Evolutionary conservation across 2,797 vertebrate genomes (phyloP).

Genomic region (Aphelocoma californica): DNA sequence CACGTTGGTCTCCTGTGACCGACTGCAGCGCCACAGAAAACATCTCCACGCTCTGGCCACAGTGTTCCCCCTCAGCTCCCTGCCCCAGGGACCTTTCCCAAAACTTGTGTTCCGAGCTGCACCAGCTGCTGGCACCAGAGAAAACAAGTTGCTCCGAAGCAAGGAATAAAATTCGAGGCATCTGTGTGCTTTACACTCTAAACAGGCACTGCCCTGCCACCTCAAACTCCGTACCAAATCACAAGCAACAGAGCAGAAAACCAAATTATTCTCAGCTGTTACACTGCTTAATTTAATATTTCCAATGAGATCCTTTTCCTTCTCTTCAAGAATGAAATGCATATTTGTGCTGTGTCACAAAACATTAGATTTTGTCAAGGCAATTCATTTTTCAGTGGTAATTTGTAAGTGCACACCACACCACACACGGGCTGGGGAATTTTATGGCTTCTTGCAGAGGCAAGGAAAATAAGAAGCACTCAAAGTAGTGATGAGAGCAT

Average conservation of each 20-base stretch:
- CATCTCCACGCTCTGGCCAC: not conserved
- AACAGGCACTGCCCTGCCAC: constrained; percentile 66
- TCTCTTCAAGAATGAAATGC: constrained; percentile 82
- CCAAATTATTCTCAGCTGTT: constrained; percentile 97
- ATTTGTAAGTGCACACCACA: constrained; percentile 78
- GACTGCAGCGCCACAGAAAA: accelerated
- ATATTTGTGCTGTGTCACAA: constrained; percentile 91
- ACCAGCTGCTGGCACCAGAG: not conserved
- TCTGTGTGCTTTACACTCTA: constrained; percentile 30
- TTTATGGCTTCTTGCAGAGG: constrained; percentile 53
- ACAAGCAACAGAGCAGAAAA: constrained; percentile 96
- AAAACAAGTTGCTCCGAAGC: not conserved
- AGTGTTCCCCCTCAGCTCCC: not conserved
- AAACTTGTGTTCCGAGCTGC: not conserved
- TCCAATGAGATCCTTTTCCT: constrained; percentile 86
- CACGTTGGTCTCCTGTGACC: not conserved
- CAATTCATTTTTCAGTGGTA: constrained; percentile 86
- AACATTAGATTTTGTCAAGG: constrained; percentile 89
- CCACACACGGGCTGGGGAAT: constrained; percentile 63
- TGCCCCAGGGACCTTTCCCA: not conserved
- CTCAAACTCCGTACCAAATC: constrained; percentile 82
- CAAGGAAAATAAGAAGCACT: constrained; percentile 60
- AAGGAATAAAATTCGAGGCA: not conserved
- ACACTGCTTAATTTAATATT: constrained; percentile 99
- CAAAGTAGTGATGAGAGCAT: constrained; percentile 40